These are phyloP conservation scores for Dinoponera quadriceps DNA, from an alignment of 1,140 invertebrate genomes.

Conservation along the genomic window DNA sequence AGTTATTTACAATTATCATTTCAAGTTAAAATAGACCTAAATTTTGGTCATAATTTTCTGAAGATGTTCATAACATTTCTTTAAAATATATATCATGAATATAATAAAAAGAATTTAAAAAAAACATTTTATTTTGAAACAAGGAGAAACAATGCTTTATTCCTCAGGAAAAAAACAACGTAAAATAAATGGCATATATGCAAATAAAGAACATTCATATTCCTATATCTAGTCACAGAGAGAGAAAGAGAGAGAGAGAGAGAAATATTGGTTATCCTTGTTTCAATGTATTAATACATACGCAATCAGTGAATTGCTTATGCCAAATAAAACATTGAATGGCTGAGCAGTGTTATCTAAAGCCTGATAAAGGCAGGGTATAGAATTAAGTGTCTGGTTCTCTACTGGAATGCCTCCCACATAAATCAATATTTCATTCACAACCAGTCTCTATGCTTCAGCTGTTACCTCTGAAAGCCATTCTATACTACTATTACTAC, in stretches of 20 bases:
- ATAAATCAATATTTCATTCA: slow-evolving; percentile 83
- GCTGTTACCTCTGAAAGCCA: slow-evolving; percentile 56
- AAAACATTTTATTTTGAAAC: neutral
- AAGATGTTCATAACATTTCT: neutral
- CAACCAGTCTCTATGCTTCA: slow-evolving; percentile 71
- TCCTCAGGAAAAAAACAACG: no score
- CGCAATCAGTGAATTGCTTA: slow-evolving; percentile 17
- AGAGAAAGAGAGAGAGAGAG: no score
- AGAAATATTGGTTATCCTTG: neutral
- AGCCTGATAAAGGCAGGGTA: slow-evolving; percentile 29
- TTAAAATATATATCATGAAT: neutral
- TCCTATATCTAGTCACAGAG: neutral
- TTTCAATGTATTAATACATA: slow-evolving; percentile 24
- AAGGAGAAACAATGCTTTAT: no score
- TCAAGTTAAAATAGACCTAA: neutral
- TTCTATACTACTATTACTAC: slow-evolving; percentile 34
- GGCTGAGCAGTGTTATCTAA: slow-evolving; percentile 26
- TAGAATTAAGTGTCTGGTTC: slow-evolving; percentile 56
- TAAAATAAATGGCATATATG: neutral
- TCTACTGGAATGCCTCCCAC: slow-evolving; percentile 69
- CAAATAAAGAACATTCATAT: neutral
- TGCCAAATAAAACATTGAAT: slow-evolving; percentile 41
- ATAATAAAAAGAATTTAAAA: neutral
- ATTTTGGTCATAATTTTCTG: no score
- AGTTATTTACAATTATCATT: neutral